Evolutionary conservation across 2,888 invertebrate genomes (phyloP), one percentile per base, ranked within the genome.

Genomic region (Chydorus sphaericus): DNA sequence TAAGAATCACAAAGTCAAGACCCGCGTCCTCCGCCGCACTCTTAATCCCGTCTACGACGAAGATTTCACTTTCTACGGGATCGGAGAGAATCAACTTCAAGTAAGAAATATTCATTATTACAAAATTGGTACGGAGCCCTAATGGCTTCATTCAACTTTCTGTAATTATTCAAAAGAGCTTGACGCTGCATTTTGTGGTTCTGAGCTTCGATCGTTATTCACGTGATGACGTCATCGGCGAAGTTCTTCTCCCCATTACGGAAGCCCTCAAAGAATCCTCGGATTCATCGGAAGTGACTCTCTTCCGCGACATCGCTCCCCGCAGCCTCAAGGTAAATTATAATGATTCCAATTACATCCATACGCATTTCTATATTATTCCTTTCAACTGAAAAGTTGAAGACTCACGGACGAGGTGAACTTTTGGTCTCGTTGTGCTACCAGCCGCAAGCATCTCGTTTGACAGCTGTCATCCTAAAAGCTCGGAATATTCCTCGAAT

Each of bases 21-120:
- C 94, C 59, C 78, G 96, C 57, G 96, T 98, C 8, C 81, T 97
- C 37, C 82, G 96, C 62, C 94, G 96, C 70, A 96, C 97, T 48
- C 79, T 89, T 55, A 90, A 91, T 73, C 98, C 98, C 0, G 85
- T 91, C 2, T 98, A 96, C 71, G 96, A 98, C 66, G 98, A 98
- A 72, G 96, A 96, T 70, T 98, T 98, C 70, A 97, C 96, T 1
- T 97, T 98, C 77, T 98, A 94, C 69, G 96, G 96, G 56, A 80
- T 92, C 65, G 82, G 82, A 52, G 81, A 83, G 62, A 83, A 84
- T 67, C 92, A 94, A 71, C 76, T 94, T 58, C 77, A 73, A 72
- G 77, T 75, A 66, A 57, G 62, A 55, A 14, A 10, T 1, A 30
- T 29, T 29, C n/a, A 1, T n/a, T 11, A 33, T 10, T 11, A 11